phyloP scores from a whole-genome alignment of 2,888 invertebrate genomes.

The Trilocha varians region DNA sequence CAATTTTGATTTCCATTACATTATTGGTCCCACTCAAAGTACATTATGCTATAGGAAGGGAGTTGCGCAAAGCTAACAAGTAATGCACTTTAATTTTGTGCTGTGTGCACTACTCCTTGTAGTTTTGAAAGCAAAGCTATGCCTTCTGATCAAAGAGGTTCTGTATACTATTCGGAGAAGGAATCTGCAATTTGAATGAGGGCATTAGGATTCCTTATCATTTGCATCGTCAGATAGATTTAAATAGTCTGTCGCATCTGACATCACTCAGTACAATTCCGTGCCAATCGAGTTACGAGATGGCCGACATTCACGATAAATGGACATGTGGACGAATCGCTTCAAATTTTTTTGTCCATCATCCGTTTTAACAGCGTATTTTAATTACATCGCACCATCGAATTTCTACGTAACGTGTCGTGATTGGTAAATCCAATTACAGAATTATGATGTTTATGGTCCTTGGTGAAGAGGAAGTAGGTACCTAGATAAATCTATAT shows the following conservation, averaged over 20 bases:
- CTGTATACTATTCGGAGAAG: not conserved
- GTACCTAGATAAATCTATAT: too few species aligned
- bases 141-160: not conserved
- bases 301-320: conserved; percentile 9
- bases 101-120: not conserved
- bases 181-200: not conserved
- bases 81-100: too few species aligned
- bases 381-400: not conserved
- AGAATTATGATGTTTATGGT: too few species aligned
- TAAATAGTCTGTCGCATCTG: not conserved
- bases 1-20: too few species aligned
- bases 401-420: too few species aligned
- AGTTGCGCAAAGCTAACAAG: too few species aligned
- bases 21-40: too few species aligned
- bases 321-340: not conserved
- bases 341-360: not conserved
- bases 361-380: not conserved
- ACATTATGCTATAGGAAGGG: too few species aligned
- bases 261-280: not conserved
- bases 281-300: conserved; percentile 33
- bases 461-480: too few species aligned
- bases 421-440: too few species aligned
- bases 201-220: not conserved
- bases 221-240: not conserved
- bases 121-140: not conserved